These are phyloP conservation scores for Chrysemys picta DNA, from an alignment of 2,113 vertebrate species.

Conservation along the genomic window DNA sequence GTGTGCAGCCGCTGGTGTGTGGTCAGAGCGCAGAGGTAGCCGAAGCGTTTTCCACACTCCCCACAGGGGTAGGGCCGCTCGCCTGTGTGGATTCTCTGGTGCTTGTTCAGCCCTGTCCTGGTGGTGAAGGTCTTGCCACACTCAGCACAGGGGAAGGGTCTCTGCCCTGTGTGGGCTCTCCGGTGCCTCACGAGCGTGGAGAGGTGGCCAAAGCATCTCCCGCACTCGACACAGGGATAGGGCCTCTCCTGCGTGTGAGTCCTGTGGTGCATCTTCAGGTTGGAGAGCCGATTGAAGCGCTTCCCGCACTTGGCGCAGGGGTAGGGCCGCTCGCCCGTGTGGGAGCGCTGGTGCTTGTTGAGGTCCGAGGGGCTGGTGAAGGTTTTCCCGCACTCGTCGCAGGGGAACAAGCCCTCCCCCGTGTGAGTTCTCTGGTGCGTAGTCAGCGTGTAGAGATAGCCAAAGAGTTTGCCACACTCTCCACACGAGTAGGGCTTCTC, in stretches of 20 bases:
- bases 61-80: constrained; percentile 61
- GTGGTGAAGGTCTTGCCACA: constrained; percentile 41
- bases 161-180: too few relatives aligned
- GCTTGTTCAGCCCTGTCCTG: constrained; percentile 17
- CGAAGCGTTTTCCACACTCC: constrained; percentile 55
- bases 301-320: constrained; percentile 73
- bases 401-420: constrained; percentile 73
- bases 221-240: constrained; percentile 14
- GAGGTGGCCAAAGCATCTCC: too few relatives aligned
- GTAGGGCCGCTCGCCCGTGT: constrained; percentile 80
- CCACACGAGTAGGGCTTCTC: constrained; percentile 67
- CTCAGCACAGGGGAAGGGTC: constrained; percentile 25
- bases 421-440: constrained; percentile 74
- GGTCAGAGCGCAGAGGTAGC: constrained; percentile 57
- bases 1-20: constrained; percentile 45
- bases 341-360: constrained; percentile 76
- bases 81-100: constrained; percentile 59
- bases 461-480: constrained; percentile 78
- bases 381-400: constrained; percentile 77
- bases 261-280: constrained; percentile 17
- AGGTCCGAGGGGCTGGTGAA: constrained; percentile 79
- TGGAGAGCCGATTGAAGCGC: constrained; percentile 17
- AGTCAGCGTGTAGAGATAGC: constrained; percentile 76
- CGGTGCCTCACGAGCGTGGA: too few relatives aligned
- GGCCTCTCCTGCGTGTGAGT: constrained; percentile 34